Conservation (phyloP, 2,113 vertebrate species). For the Pogona vitticeps region DNA sequence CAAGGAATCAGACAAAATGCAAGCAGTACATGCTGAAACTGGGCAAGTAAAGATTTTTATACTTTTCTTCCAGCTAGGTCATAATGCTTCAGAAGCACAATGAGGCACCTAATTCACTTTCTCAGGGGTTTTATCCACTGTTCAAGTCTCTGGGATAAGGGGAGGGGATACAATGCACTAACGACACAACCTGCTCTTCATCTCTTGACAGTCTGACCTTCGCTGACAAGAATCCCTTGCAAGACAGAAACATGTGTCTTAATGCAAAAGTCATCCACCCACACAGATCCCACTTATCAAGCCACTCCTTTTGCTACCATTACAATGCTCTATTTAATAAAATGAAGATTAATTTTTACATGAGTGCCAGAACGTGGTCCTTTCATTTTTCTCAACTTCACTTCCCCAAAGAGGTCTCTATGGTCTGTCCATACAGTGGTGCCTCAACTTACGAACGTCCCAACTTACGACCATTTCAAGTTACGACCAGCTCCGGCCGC, state of each 20-base stretch:
- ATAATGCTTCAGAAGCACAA: neutral
- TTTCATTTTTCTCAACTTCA: neutral
- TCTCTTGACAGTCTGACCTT: neutral
- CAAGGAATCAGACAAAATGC: slow-evolving; percentile 20
- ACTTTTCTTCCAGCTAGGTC: neutral
- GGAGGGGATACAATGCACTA: neutral
- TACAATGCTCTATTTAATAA: neutral
- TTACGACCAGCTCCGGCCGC: too few relatives aligned
- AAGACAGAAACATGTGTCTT: neutral
- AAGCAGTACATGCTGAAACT: neutral
- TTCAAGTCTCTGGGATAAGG: neutral
- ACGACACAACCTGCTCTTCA: neutral
- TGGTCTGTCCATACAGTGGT: too few relatives aligned
- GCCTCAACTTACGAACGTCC: too few relatives aligned
- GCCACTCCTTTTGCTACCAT: neutral
- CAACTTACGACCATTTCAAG: too few relatives aligned
- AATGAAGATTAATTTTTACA: neutral
- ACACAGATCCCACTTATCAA: neutral
- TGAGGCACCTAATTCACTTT: neutral
- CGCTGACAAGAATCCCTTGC: neutral
- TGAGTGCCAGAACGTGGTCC: neutral
- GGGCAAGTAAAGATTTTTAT: neutral
- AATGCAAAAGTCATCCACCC: neutral
- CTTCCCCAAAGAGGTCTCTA: neutral
- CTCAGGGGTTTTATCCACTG: neutral